Evolutionary conservation across 2,888 invertebrate species (phyloP), one percentile per base, ranked within the genome.

Genomic region (Phanerotoma sp.): DNA sequence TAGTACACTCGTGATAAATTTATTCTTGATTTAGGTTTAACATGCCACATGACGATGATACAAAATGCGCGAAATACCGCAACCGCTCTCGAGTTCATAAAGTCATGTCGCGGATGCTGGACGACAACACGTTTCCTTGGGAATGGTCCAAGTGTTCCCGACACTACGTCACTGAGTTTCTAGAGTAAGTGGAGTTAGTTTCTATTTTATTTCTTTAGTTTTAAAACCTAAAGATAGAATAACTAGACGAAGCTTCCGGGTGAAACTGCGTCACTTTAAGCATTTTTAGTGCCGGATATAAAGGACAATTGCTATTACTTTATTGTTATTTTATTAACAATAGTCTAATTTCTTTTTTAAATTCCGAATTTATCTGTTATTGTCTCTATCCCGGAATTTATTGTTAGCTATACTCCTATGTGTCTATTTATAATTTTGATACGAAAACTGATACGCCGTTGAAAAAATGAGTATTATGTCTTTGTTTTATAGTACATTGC

Each of bases 31-130:
- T 30, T 72, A 89, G 89, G 45, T 81, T 88, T 64, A 91, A 87
- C 74, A 89, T 94, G 84, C 91, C 89, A 0, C 93, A 94, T 72
- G 92, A 92, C 72, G 91, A 93, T 68, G 90, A 91, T 64, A 77
- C 80, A 47, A 84, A 85, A 64, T 93, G 93, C 73, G 74, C 77
- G 13, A 76, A 78, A 42, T 85, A 82, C 67, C 81, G 82, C 33
- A 78, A 75, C 32, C 68, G 69, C 4, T 78, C 79, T 9, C 80
- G 77, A 42, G 76, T 78, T 30, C 81, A 84, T 63, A 86, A 90
- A 72, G 88, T 94, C 33, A 94, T 94, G 94, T 87, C 90, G 10
- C 84, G 89, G 37, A 87, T 88, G 72, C 80, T 93, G 69, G 89
- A 89, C 70, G 86, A 87, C 68, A 86, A 90, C 70, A 88, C 91